Conservation (phyloP, 1,140 invertebrate species). For the Latrodectus geometricus region DNA sequence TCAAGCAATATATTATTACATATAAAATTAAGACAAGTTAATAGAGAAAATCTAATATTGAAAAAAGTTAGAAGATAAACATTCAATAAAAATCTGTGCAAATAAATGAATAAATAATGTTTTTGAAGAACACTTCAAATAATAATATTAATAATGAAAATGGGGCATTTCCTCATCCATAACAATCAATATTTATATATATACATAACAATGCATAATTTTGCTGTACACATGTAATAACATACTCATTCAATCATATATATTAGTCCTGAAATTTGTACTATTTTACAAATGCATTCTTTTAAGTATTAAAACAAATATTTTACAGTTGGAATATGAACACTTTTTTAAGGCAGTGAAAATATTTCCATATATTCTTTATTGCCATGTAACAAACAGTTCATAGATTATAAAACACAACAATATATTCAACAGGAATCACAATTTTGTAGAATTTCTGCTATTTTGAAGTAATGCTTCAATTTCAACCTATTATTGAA, state of each 20-base stretch:
- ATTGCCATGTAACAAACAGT: slow-evolving; percentile 16
- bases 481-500: slow-evolving; percentile 11
- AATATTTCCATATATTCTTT: slow-evolving; percentile 1
- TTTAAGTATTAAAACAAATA: background rate
- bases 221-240: slow-evolving; percentile 5
- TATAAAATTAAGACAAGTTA: no score
- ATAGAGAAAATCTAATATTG: no score
- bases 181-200: slow-evolving; percentile 32
- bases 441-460: slow-evolving; percentile 4
- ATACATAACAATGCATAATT: slow-evolving; percentile 12
- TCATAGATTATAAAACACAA: background rate
- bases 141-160: slow-evolving; percentile 12
- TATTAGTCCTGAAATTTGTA: slow-evolving; percentile 27
- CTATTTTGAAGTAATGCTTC: slow-evolving; percentile 29
- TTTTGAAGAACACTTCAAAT: slow-evolving; percentile 6
- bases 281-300: slow-evolving; percentile 1
- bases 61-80: no score
- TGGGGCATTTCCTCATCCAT: slow-evolving; percentile 5
- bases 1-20: no score
- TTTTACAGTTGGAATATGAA: slow-evolving; percentile 25
- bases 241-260: background rate
- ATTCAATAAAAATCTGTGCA: no score
- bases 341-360: slow-evolving; percentile 42
- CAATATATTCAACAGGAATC: background rate
- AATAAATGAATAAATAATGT: background rate